Conservation (phyloP, 2,888 invertebrate genomes). For the Acronicta aceris region DNA sequence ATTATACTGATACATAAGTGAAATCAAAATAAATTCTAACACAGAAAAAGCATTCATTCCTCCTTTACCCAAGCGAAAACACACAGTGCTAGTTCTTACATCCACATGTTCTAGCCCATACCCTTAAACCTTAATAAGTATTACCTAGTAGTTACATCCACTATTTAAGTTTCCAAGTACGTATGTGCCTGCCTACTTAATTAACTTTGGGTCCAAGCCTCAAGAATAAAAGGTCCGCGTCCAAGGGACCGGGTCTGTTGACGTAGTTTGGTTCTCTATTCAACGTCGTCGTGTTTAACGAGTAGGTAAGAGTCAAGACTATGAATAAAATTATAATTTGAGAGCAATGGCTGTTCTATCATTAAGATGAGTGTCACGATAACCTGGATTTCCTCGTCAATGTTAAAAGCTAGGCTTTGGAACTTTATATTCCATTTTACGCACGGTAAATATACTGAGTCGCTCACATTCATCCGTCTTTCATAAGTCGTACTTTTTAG, state of each 20-base stretch:
- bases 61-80: no score
- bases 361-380: slow-evolving; percentile 47
- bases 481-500: no score
- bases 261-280: slow-evolving; percentile 39
- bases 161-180: slow-evolving; percentile 22
- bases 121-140: slow-evolving; percentile 23
- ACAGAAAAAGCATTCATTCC: no score
- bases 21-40: no score
- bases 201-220: slow-evolving; percentile 16
- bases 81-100: slow-evolving; percentile 7
- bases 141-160: slow-evolving; percentile 18
- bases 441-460: no score
- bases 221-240: slow-evolving; percentile 19
- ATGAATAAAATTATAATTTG: slow-evolving; percentile 60
- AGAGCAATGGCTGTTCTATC: slow-evolving; percentile 39
- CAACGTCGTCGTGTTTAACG: slow-evolving; percentile 41
- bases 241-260: slow-evolving; percentile 16
- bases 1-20: no score
- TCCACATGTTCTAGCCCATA: slow-evolving; percentile 17
- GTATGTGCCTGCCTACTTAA: slow-evolving; percentile 11
- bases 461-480: no score
- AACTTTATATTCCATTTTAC: slow-evolving; percentile 17
- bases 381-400: slow-evolving; percentile 46
- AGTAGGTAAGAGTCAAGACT: slow-evolving; percentile 39
- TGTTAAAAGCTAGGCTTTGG: slow-evolving; percentile 10